Base-by-base conservation (phyloP, 2,888 invertebrate genomes). In the Artemia sinica region DNA sequence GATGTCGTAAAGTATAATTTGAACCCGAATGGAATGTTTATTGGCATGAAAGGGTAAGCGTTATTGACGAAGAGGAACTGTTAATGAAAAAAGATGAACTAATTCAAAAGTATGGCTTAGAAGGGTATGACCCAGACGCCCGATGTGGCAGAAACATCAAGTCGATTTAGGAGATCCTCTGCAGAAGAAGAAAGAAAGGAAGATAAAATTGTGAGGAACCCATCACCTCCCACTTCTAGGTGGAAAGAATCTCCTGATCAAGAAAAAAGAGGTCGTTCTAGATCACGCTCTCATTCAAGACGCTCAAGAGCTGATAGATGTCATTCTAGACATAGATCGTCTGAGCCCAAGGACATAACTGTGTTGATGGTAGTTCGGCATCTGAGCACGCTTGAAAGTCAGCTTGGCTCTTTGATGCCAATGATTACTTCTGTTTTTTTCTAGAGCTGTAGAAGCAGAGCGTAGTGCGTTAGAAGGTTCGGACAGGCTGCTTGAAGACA, bases 11-110 rank as follows among this genome's bases (percentile, higher is more conserved):
- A 85, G 72, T 85, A 90, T 75, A 90, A 91, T 75, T 89, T 76
- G 90, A 90, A 74, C 88, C 89, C 0, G 91, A 91, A 75, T 91
- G 91, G 91, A 89, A 90, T 68, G 79, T 83, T 68, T 90, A 84
- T 77, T 91, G 91, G 91, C 88, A 88, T 74, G 83, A 83, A 71
- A 83, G 88, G 12, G 88, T 90, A 85, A 84, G 86, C 69, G 88
- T 89, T 72, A 77, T 91, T 9, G 87, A 89, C 75, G 82, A 84
- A 49, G 83, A 84, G 13, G 86, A 89, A 74, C 75, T 89, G 7
- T 83, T 84, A 69, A 78, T 80, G 14, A 81, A 84, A 70, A 84
- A 87, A 72, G 82, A 83, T 68, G 88, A 88, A 72, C 81, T 89
- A 10, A 84, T 86, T 74, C 82, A 84, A 69, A 79, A 84, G 77